phyloP scores from a whole-genome alignment of 1,140 invertebrate genomes.

The Drosophila kurseongensis region DNA sequence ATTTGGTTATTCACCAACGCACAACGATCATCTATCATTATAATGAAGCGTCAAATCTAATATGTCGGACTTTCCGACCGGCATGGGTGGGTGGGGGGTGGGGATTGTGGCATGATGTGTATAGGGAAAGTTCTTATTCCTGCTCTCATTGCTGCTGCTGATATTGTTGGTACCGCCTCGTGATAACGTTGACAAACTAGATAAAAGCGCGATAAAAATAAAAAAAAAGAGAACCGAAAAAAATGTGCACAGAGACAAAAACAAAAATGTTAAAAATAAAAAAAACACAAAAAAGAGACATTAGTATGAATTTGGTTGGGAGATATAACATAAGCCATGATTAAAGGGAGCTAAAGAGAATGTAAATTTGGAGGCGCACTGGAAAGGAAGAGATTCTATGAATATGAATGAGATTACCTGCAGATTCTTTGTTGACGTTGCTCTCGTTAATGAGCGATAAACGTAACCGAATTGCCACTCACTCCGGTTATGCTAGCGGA shows the following conservation, averaged over 20 bases:
- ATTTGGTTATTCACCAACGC: constrained; percentile 51
- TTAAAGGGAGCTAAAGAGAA: neutral
- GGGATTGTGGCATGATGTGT: neutral
- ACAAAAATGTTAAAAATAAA: constrained; percentile 72
- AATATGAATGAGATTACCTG: constrained; percentile 69
- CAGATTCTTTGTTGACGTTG: constrained; percentile 44
- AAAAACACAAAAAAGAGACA: constrained; percentile 37
- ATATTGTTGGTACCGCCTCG: constrained; percentile 23
- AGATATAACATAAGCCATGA: constrained; percentile 25
- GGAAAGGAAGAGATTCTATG: constrained; percentile 34
- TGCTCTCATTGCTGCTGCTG: constrained; percentile 11
- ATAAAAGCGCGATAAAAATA: constrained; percentile 80
- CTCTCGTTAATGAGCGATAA: constrained; percentile 59
- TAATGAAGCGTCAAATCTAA: constrained; percentile 82
- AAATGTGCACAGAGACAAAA: constrained; percentile 52
- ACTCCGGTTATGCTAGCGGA: constrained; percentile 14
- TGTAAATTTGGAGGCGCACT: neutral
- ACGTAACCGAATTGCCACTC: constrained; percentile 43
- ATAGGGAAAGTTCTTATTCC: constrained; percentile 5
- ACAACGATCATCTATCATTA: constrained; percentile 81
- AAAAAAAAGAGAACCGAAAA: constrained; percentile 54
- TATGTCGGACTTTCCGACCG: constrained; percentile 63
- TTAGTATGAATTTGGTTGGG: constrained; percentile 55
- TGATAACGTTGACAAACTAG: constrained; percentile 81
- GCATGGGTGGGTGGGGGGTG: constrained; percentile 40